Base-by-base conservation (phyloP, 2,113 vertebrate genomes). In the Pituophis catenifer region DNA sequence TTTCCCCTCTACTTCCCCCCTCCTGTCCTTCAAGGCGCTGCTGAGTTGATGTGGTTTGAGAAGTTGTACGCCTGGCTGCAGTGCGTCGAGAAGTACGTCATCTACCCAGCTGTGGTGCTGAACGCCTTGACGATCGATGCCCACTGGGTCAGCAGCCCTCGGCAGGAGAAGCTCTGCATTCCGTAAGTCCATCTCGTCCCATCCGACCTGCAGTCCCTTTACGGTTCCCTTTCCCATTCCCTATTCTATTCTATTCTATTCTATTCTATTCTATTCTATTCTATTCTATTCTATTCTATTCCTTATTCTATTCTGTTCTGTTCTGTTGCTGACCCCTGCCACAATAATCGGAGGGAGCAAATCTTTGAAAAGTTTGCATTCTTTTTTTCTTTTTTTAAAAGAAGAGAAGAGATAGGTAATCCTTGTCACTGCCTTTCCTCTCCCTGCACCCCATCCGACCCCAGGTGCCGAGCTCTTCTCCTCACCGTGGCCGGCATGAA, bases 21-120 rank as follows among this genome's bases (percentile, higher is more conserved):
- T 24, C 11, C 8, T 23, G 4, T 5, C 17, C 21, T 33, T 26
- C 13, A 96, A 99, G 98, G 98, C 70, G 98, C 98, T 0, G 98
- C 98, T 85, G 98, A 99, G 97, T 94, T 99, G 96, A 99, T 99
- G 98, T 99, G 98, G 98, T 99, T 99, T 93, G 98, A 99, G 97
- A 99, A 99, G 97, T 96, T 99, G 75, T 99, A 98, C 0, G 98
- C 98, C 0, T 98, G 98, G 98, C 98, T 99, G 91, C 98, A 99
- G 97, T 99, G 98, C 4, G 97, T 98, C 52, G 98, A 99, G 97
- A 99, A 99, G 93, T 99, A 99, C 92, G 98, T 98, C 93, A 98
- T 99, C 96, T 99, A 99, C 95, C 98, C 98, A 0, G 98, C 98
- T 0, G 98, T 99, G 92, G 98, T 99, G 96, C 98, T 99, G 85